Evolutionary conservation across 2,113 vertebrate species (phyloP).

Genomic region (Aviceda subcristata): DNA sequence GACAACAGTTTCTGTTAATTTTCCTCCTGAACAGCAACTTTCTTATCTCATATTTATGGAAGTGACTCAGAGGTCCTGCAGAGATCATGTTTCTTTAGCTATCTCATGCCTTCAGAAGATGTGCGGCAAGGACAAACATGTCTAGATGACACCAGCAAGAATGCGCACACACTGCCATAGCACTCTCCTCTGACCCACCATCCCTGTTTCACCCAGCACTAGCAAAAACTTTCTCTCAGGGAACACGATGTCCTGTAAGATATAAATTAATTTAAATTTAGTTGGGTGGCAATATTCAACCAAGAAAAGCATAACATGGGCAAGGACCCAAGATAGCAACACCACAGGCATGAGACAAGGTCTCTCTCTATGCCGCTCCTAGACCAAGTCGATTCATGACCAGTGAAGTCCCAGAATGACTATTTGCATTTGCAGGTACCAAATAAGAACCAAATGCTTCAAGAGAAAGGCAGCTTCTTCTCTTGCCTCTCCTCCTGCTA

Average conservation of each 20-base stretch:
- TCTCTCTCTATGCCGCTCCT: neutral
- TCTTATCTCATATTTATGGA: neutral
- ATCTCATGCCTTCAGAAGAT: neutral
- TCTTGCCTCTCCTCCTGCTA: neutral
- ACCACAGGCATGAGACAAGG: neutral
- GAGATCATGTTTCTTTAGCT: neutral
- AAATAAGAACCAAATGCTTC: neutral
- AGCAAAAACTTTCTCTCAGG: neutral
- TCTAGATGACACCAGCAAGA: neutral
- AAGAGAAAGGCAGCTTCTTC: neutral
- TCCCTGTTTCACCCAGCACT: neutral
- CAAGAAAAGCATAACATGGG: accelerated
- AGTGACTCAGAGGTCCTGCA: neutral
- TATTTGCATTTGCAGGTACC: neutral
- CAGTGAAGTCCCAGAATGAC: neutral
- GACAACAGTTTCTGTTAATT: neutral
- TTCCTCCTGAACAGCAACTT: neutral
- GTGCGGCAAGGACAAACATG: accelerated
- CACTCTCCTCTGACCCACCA: neutral
- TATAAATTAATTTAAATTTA: neutral
- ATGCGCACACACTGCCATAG: neutral
- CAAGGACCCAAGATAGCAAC: neutral
- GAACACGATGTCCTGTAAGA: neutral
- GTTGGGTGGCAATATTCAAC: neutral
- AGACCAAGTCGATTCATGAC: neutral